A percentile compares a stretch with the other conserved stretches of the same genome.
These are phyloP conservation scores for Aphodius granarius DNA, from an alignment of 2,888 invertebrate species.

Conservation along the genomic window DNA sequence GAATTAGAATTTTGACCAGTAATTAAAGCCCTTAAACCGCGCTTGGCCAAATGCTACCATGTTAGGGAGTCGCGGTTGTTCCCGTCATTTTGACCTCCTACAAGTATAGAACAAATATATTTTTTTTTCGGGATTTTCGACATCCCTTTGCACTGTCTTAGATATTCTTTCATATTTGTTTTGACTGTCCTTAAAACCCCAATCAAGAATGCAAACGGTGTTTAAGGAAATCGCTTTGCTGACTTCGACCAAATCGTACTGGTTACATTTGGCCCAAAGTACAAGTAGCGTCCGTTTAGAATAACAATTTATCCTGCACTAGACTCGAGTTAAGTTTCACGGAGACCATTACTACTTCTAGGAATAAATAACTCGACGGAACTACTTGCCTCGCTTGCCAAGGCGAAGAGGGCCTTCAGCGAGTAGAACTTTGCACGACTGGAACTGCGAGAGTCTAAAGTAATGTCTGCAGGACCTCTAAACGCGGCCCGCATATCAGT, in stretches of 20 bases:
- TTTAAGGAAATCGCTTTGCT: background rate
- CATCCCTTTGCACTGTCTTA: too few species aligned
- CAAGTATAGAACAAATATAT: too few species aligned
- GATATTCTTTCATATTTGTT: too few species aligned
- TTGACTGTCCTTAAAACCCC: background rate
- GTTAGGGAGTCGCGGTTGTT: too few species aligned
- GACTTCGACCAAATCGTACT: background rate
- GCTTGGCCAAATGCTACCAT: too few species aligned
- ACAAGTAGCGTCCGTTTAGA: background rate
- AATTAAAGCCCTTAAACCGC: too few species aligned
- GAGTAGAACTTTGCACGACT: background rate
- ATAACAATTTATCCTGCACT: background rate
- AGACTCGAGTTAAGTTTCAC: background rate
- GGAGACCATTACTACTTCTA: background rate
- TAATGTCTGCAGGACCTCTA: background rate
- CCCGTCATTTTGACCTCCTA: too few species aligned
- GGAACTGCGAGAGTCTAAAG: background rate
- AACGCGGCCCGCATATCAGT: background rate
- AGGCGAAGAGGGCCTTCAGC: background rate
- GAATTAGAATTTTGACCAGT: too few species aligned
- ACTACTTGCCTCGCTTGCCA: background rate
- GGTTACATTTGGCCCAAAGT: background rate
- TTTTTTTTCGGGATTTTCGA: too few species aligned
- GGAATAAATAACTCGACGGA: background rate
- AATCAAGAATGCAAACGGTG: background rate